Base-by-base conservation (phyloP, 1,140 invertebrate genomes). In the Drosophila orosa region DNA sequence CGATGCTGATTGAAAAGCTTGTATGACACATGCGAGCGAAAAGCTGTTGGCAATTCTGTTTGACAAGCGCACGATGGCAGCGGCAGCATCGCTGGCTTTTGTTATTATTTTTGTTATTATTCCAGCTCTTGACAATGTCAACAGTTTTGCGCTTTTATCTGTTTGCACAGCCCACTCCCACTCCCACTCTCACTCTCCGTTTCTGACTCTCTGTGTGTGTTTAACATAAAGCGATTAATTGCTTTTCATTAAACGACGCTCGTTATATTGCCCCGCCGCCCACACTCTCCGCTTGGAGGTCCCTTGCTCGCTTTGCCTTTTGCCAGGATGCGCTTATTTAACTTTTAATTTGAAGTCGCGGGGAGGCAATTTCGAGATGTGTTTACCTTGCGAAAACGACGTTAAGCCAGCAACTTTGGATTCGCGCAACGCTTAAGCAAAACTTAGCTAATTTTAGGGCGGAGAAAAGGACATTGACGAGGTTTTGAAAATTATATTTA, bases 221-320 rank as follows among this genome's bases (percentile, higher is more conserved):
- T 77, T 62, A 89, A 89, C 75, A 87, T 83, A 87, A 87, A 87
- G 75, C 84, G 83, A 87, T 87, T 87, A 87, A 87, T 87, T 87
- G 85, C 79, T 87, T 87, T 87, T 89, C 84, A 87, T 86, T 86
- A 87, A 83, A 75, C 72, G 56, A 19, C 7, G 54, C 60, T 72
- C 55, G 35, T 48, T 33, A 52, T 52, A 35, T 35, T 22, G 29
- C 19, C 50, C 50, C 22, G n/a, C 24, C 17, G 40, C 31, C 5
- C 17, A 7, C 17, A 15, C 22, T 13, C 9, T 17, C 25, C 17
- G 25, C 47, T 25, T 47, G 3, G 15, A 15, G 7, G 31, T 12
- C 33, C 15, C 19, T 35, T 29, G 17, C 13, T 19, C 2, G n/a
- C 24, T 10, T 22, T 40, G 33, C 37, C 65, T 59, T 66, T 68